A percentile compares a stretch with the other conserved stretches of the same genome.
These are phyloP conservation scores for Sturmia bella DNA, from an alignment of 2,888 invertebrate species.

Conservation along the genomic window DNA sequence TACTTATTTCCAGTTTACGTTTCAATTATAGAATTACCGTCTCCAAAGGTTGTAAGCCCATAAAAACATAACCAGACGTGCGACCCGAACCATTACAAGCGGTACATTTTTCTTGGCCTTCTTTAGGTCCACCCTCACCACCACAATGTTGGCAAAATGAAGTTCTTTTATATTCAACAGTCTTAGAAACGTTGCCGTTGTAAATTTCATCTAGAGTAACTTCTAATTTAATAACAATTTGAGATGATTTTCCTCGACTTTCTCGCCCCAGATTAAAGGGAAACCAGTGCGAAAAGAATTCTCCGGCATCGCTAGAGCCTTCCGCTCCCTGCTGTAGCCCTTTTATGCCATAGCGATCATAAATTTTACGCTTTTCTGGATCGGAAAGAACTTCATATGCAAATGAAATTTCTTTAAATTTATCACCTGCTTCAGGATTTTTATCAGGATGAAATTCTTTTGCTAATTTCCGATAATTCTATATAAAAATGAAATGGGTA, in stretches of 20 bases:
- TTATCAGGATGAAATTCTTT: conserved; percentile 97
- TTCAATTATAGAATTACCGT: conserved; percentile 82
- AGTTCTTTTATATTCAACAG: conserved; percentile 76
- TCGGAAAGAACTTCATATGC: conserved; percentile 97
- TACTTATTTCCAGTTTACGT: conserved; percentile 74
- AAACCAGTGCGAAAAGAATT: conserved; percentile 87
- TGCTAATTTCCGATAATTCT: conserved; percentile 95
- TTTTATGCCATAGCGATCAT: conserved; percentile 93
- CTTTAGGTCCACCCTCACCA: conserved; percentile 78
- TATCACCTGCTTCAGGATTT: conserved; percentile 94
- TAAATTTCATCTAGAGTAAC: conserved; percentile 95
- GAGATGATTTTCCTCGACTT: conserved; percentile 85
- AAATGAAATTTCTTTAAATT: conserved; percentile 97
- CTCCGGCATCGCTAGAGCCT: conserved; percentile 82
- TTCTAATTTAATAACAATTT: conserved; percentile 91
- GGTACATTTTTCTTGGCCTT: conserved; percentile 73
- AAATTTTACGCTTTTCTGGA: conserved; percentile 91
- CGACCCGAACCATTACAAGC: conserved; percentile 80
- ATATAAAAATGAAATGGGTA: conserved; percentile 78
- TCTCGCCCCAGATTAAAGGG: conserved; percentile 84
- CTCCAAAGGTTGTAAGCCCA: conserved; percentile 81
- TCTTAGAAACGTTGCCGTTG: conserved; percentile 89
- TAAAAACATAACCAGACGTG: conserved; percentile 74
- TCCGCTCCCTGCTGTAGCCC: conserved; percentile 91
- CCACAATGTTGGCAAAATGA: conserved; percentile 77